phyloP scores from a whole-genome alignment of 2,797 vertebrate genomes.

The Leptatherina wallacei region DNA sequence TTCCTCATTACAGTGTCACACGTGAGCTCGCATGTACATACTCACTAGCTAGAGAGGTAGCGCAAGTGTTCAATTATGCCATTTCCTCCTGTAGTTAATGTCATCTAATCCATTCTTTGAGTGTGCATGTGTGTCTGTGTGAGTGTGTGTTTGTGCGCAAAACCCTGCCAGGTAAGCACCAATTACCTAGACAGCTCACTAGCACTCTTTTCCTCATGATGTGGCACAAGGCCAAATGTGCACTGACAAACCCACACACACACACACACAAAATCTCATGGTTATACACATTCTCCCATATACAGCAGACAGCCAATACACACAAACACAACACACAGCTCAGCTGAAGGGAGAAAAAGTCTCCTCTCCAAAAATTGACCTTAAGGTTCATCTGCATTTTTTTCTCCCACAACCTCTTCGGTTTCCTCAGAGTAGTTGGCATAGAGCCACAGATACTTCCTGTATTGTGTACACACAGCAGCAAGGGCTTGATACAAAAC shows the following conservation, averaged over 20 bases:
- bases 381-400: conserved; percentile 57
- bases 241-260: conserved; percentile 35
- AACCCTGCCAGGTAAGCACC: conserved; percentile 79
- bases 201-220: conserved; percentile 55
- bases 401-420: conserved; percentile 43
- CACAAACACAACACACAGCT: conserved; percentile 44
- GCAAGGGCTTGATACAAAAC: conserved; percentile 20
- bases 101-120: conserved; percentile 66
- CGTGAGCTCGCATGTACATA: conserved; percentile 3
- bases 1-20: conserved; percentile 77
- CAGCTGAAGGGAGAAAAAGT: conserved; percentile 13
- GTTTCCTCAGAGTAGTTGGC: conserved; percentile 63
- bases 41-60: conserved; percentile 34
- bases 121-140: conserved; percentile 15
- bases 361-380: conserved; percentile 47
- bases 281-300: conserved; percentile 39
- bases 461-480: conserved; percentile 53
- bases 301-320: conserved; percentile 39
- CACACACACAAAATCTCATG: conserved; percentile 25
- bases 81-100: conserved; percentile 73
- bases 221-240: conserved; percentile 70
- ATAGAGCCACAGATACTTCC: conserved; percentile 67
- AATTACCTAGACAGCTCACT: conserved; percentile 78
- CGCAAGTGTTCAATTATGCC: conserved; percentile 67
- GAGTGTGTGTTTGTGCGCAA: conserved; percentile 26